Base-by-base conservation (phyloP, 1,140 invertebrate genomes). In the Zaprionus camerounensis region DNA sequence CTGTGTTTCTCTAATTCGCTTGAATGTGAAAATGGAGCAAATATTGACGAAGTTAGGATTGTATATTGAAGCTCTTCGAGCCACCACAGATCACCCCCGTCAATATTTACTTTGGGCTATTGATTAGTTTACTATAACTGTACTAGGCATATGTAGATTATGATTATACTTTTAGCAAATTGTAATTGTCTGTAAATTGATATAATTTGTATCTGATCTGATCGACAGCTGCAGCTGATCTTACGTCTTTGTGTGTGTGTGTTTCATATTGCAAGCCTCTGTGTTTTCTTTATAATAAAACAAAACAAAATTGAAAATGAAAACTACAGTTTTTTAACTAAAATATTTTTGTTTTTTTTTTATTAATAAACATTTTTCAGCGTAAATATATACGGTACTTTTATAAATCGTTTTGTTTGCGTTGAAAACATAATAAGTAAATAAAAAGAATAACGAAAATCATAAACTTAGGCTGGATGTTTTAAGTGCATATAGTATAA, bases 91-190 rank as follows among this genome's bases (percentile, higher is more conserved):
- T 46, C 34, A 17, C 46, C 71, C 78, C 7, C 63, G 71, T 77
- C 88, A 91, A 86, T 91, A 91, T 86, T 90, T 78, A 90, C 90
- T 91, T 91, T 91, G 90, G 90, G 82, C 90, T 91, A 91, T 91
- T 91, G 88, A 73, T 82, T 41, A 72, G 65, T 82, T 77, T 63
- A 77, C 65, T 70, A 74, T 90, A 73, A 55, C 67, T 75, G 65
- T 69, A 64, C 67, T 71, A 76, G 53, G 61, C 71, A 71, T 78
- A 34, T 34, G 31, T 34, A 75, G 70, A 81, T 79, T 81, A 80
- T 81, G 90, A 90, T 90, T 79, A 76, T 81, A 71, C 55, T 67
- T 78, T 71, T 64, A 80, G 68, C 84, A 88, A 88, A 71, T 82
- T 78, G 74, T 81, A 78, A 76, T 61, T 78, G 66, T 72, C 67